Base-by-base conservation (phyloP, 1,140 invertebrate genomes). In the Procambarus virginalis region DNA sequence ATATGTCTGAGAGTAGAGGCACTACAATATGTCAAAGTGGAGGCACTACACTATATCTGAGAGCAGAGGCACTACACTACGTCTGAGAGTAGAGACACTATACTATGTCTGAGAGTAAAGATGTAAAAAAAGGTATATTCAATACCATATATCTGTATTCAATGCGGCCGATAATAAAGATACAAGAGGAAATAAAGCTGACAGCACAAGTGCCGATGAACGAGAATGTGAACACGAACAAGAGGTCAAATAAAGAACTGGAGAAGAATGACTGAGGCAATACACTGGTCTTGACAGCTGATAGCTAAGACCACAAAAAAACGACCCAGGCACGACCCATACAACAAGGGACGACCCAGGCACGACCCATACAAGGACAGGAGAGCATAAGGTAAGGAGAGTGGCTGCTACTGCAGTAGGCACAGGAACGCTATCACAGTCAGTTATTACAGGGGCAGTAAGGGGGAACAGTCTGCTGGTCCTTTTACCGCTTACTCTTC, bases 401-500 rank as follows among this genome's bases (percentile, higher is more conserved):
- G 45, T 75, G 34, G 75, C 51, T 49, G 20, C 17, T 81, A 48
- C 20, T 51, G 73, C 68, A 83, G 49, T 83, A 89, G 88, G 88
- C 88, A 89, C 88, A 84, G 82, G 75, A 84, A 84, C 60, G 81
- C 48, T 89, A 89, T 89, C 88, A 89, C 88, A 89, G 88, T 89
- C 88, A 79, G 60, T 77, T 89, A 46, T 48, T n/a, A 46, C 20
- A 60, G 48, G 75, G 58, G 88, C 55, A n/a, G 12, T 14, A 70
- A 10, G 70, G 20, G 20, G 60, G 60, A 20, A 64, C 12, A 64
- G 4, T 58, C 34, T 22, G 46, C 22, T 75, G 14, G 64, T 3
- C 46, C 76, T 2, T 60, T 95, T 95, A 96, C 94, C 96, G 96
- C 93, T 96, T 96, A 91, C 95, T 96, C 92, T 95, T 96, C 92